Evolutionary conservation across 2,888 invertebrate species (phyloP).

Genomic region (Agonopterix subpropinquella): DNA sequence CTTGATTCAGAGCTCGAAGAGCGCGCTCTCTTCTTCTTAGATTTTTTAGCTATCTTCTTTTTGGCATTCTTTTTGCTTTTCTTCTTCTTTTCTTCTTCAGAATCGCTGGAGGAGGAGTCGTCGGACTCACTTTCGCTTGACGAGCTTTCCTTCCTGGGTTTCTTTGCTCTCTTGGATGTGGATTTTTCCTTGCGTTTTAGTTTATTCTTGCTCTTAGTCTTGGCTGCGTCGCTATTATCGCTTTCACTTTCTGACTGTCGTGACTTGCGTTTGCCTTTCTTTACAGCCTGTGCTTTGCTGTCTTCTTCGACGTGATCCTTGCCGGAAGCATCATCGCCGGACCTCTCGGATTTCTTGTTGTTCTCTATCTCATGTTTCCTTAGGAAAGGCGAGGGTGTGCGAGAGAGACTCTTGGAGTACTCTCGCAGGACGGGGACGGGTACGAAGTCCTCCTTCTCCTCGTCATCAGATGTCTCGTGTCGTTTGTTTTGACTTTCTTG

Average conservation of each 20-base stretch:
- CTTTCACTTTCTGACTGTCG: constrained; percentile 69
- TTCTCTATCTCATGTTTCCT: constrained; percentile 78
- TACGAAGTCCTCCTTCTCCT: constrained; percentile 59
- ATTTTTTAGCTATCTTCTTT: constrained; percentile 65
- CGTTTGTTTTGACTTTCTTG: constrained; percentile 36
- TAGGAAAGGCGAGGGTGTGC: constrained; percentile 90
- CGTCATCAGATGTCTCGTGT: constrained; percentile 55
- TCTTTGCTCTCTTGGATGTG: constrained; percentile 73
- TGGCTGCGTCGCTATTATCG: constrained; percentile 57
- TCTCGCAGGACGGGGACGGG: constrained; percentile 55
- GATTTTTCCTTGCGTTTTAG: constrained; percentile 71
- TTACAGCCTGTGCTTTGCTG: constrained; percentile 43
- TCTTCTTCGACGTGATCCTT: constrained; percentile 66
- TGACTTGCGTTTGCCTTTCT: constrained; percentile 71
- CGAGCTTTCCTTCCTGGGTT: constrained; percentile 63
- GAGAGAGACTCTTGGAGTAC: constrained; percentile 86
- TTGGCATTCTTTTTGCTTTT: constrained; percentile 64
- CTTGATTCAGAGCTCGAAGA: constrained; percentile 70
- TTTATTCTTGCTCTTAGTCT: constrained; percentile 63
- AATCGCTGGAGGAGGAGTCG: constrained; percentile 67
- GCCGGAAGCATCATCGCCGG: constrained; percentile 59
- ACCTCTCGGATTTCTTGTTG: constrained; percentile 58
- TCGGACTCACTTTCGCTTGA: constrained; percentile 71
- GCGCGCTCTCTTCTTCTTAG: constrained; percentile 61
- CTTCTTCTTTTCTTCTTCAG: constrained; percentile 69